Base-by-base conservation (phyloP, 1,140 invertebrate species). In the Drosophila prosaltans region DNA sequence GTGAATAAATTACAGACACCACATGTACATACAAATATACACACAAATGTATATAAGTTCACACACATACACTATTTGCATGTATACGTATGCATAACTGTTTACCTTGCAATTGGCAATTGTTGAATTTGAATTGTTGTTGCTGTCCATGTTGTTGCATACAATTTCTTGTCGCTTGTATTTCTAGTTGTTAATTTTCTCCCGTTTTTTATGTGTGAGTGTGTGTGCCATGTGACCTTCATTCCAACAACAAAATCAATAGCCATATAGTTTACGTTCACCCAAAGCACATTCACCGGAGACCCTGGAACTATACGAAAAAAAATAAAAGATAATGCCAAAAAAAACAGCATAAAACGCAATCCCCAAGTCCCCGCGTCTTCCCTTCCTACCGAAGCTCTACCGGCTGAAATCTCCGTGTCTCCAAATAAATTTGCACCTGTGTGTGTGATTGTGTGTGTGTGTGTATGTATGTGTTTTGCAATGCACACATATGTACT, bases 161-260 rank as follows among this genome's bases (percentile, higher is more conserved):
- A 36, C 32, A 36, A 36, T 59, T 67, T 58, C 61, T 36, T 61
- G 64, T 67, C 41, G 63, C 71, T 65, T 28, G 39, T 39, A 30
- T 40, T 51, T 70, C 45, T 72, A 54, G 65, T 61, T 62, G 67
- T 60, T 48, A 16, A 40, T 69, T 60, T 51, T 71, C 64, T 69
- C 69, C 73, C 72, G 65, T 40, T 28, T 64, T 60, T 60, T 58
- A 66, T 80, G 71, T 63, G 69, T 63, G 28, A 30, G 32, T 36
- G 32, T 74, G 68, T 69, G 76, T 51, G 69, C 66, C 80, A 84
- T 81, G 69, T 89, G 84, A 89, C 84, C 84, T 89, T 89, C 84
- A 79, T 72, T 78, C 65, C 66, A 90, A 72, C 85, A 90, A 84
- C 84, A 89, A 89, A 89, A 89, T 89, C 84, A 89, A 89, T 89